A percentile compares a stretch with the other conserved stretches of the same genome.
Evolutionary conservation across 2,797 vertebrate species (phyloP).

Genomic region (Leptodactylus fallax): DNA sequence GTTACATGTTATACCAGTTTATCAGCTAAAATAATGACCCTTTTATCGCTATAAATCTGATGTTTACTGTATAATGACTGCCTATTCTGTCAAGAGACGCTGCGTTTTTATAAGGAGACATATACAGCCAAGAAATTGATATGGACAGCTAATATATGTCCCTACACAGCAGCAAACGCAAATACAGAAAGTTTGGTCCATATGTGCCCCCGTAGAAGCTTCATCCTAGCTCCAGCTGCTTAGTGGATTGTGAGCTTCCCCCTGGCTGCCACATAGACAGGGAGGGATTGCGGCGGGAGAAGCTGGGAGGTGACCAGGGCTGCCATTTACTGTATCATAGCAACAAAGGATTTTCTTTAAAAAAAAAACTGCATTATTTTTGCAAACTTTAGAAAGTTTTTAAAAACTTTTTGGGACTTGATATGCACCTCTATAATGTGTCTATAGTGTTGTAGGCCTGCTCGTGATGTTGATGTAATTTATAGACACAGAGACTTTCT

Average conservation of each 20-base stretch:
- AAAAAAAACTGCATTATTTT: not conserved
- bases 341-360: not conserved
- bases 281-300: constrained; percentile 32
- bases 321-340: not conserved
- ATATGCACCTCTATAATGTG: not conserved
- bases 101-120: not conserved
- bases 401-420: not conserved
- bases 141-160: not conserved
- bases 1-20: not conserved
- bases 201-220: not conserved
- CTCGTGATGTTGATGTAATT: not conserved
- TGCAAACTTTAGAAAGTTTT: not conserved
- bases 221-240: constrained; percentile 38
- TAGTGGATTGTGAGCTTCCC: not conserved
- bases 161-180: not conserved
- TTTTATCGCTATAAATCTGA: not conserved
- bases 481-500: not conserved
- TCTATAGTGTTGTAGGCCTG: not conserved
- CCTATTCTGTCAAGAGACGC: too few relatives aligned
- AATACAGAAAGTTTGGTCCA: constrained; percentile 4
- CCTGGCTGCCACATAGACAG: constrained; percentile 52
- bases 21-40: not conserved
- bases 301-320: not conserved
- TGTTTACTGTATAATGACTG: not conserved
- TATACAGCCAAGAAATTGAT: not conserved